phyloP scores from a whole-genome alignment of 2,113 vertebrate species.

The Rissa tridactyla region DNA sequence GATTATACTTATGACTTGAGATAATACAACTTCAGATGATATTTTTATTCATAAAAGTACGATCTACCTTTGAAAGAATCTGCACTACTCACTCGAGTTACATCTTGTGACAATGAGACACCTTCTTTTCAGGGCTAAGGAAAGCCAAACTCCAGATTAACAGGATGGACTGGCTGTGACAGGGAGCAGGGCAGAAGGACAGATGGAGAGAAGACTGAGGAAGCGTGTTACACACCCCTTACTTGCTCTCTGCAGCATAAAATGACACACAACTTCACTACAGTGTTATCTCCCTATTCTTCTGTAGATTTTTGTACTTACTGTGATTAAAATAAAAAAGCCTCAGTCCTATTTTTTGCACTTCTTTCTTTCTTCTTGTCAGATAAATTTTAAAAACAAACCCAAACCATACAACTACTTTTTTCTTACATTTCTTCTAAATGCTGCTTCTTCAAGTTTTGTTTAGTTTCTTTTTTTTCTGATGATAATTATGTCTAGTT shows the following conservation, averaged over 20 bases:
- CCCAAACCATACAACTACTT: not conserved
- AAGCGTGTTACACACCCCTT: not conserved
- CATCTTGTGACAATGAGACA: not conserved
- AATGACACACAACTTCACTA: not conserved
- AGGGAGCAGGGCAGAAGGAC: not conserved
- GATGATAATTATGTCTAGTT: not conserved
- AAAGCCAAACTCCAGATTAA: not conserved
- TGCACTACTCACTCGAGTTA: not conserved
- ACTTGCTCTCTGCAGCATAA: not conserved
- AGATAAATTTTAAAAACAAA: not conserved
- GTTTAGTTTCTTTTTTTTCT: not conserved
- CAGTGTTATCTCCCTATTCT: not conserved
- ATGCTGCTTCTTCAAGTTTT: not conserved
- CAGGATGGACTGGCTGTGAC: not conserved
- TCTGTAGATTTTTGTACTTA: not conserved
- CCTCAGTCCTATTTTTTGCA: not conserved
- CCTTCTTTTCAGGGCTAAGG: not conserved
- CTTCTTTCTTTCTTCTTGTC: not conserved
- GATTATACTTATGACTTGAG: slow-evolving; percentile 14
- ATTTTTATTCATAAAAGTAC: slow-evolving; percentile 35
- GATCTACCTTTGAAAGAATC: slow-evolving; percentile 20
- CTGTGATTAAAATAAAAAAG: not conserved
- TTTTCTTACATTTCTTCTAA: not conserved
- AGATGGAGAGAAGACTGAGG: not conserved
- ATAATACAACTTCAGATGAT: slow-evolving; percentile 18